phyloP scores from a whole-genome alignment of 2,888 invertebrate genomes.

The Saturnia japonica region DNA sequence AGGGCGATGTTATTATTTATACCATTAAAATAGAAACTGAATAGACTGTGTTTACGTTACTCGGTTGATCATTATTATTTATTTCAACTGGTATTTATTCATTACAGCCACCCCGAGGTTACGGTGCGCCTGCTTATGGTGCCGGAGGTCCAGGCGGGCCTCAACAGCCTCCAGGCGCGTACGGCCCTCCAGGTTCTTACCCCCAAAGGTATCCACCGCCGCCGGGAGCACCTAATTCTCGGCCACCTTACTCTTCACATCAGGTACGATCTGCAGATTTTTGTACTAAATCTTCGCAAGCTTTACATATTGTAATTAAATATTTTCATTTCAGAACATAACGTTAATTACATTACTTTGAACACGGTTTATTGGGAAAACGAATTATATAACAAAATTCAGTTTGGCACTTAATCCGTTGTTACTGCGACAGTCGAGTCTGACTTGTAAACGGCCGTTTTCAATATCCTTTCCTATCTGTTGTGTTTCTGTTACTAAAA shows the following conservation, averaged over 20 bases:
- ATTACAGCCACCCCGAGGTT: constrained; percentile 72
- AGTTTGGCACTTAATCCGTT: not conserved
- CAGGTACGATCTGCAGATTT: constrained; percentile 50
- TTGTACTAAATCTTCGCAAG: not conserved
- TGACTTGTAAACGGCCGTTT: not conserved
- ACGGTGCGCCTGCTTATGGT: constrained; percentile 78
- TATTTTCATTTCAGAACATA: no score
- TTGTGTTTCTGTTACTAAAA: no score
- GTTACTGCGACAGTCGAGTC: not conserved
- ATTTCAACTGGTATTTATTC: constrained; percentile 24
- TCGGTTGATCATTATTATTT: not conserved
- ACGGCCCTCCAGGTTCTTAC: constrained; percentile 83
- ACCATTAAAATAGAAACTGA: not conserved
- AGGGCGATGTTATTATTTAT: not conserved
- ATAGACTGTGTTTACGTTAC: not conserved
- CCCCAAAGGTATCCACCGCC: constrained; percentile 79
- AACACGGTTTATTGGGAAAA: no score
- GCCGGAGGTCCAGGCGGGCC: constrained; percentile 73
- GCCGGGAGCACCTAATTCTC: constrained; percentile 71
- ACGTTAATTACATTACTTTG: no score
- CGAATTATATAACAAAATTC: not conserved
- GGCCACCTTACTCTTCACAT: constrained; percentile 77
- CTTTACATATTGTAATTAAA: no score
- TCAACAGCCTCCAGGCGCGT: constrained; percentile 73
- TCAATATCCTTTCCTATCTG: no score